Evolutionary conservation across 1,140 invertebrate genomes (phyloP).

Genomic region (Hyposmocoma kahamanoa): DNA sequence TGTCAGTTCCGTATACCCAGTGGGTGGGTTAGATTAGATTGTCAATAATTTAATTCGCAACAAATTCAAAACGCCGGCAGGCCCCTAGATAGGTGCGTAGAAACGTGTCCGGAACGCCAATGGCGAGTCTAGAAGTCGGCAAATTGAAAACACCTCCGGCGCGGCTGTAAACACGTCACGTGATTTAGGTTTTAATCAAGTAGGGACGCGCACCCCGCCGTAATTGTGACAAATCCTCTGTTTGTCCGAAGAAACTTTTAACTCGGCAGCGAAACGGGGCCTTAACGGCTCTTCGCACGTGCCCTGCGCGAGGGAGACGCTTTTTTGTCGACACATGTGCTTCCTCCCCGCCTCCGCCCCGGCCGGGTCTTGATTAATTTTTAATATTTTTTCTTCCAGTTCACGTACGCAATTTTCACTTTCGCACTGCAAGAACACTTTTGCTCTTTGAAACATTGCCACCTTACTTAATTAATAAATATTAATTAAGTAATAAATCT

Average conservation of each 20-base stretch:
- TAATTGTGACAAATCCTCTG: slow-evolving; percentile 74
- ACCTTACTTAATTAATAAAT: too few species aligned
- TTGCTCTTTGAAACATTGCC: too few species aligned
- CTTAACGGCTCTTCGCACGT: slow-evolving; percentile 59
- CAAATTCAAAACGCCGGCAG: slow-evolving; percentile 61
- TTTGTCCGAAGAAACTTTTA: slow-evolving; percentile 72
- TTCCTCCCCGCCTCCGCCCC: slow-evolving; percentile 26
- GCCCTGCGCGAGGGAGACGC: slow-evolving; percentile 42
- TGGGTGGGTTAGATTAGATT: slow-evolving; percentile 44
- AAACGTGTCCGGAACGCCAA: slow-evolving; percentile 66
- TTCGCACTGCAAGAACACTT: too few species aligned
- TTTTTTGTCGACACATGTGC: slow-evolving; percentile 71
- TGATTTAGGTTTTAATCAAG: slow-evolving; percentile 74
- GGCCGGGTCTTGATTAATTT: slow-evolving; percentile 65
- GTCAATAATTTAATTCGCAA: slow-evolving; percentile 70
- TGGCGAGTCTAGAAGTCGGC: slow-evolving; percentile 51
- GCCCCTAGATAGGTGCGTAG: slow-evolving; percentile 55
- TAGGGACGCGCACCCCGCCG: slow-evolving; percentile 59
- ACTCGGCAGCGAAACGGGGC: slow-evolving; percentile 50
- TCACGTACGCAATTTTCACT: slow-evolving; percentile 72
- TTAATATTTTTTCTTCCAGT: slow-evolving; percentile 71
- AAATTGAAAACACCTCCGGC: slow-evolving; percentile 72
- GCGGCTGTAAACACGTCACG: slow-evolving; percentile 72
- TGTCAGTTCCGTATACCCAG: slow-evolving; percentile 15
- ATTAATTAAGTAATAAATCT: too few species aligned